Evolutionary conservation across 2,113 vertebrate species (phyloP).

Genomic region (Crotalus viridis): DNA sequence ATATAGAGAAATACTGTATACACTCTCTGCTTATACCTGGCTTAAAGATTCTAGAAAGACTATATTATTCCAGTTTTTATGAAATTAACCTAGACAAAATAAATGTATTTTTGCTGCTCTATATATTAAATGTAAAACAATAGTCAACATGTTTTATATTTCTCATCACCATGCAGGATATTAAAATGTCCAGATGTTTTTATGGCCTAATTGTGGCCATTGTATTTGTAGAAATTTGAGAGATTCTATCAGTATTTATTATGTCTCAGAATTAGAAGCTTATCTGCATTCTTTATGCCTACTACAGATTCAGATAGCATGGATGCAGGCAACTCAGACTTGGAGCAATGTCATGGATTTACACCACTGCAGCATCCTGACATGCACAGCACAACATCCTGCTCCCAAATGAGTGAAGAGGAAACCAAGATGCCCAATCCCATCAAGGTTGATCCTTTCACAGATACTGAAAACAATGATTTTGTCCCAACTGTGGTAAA

Average conservation of each 20-base stretch:
- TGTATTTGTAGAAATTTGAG: background rate
- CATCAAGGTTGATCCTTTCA: slow-evolving; percentile 61
- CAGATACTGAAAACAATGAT: slow-evolving; percentile 65
- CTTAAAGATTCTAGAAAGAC: background rate
- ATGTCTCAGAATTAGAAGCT: background rate
- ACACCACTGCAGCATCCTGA: slow-evolving; percentile 66
- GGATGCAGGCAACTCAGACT: slow-evolving; percentile 76
- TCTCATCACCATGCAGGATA: background rate
- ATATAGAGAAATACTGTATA: background rate
- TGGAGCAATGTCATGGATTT: slow-evolving; percentile 73
- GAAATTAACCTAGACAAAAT: background rate
- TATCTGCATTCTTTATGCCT: background rate
- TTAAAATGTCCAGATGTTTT: background rate
- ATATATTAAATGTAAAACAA: background rate
- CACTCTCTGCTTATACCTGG: background rate
- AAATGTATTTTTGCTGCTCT: background rate
- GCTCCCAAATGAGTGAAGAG: slow-evolving; percentile 80
- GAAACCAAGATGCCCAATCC: slow-evolving; percentile 70
- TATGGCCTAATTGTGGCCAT: background rate
- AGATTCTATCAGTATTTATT: background rate
- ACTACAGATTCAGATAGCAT: slow-evolving; percentile 66
- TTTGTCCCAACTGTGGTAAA: slow-evolving; percentile 69
- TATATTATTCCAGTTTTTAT: background rate
- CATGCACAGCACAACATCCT: slow-evolving; percentile 77
- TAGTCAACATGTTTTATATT: background rate